Base-by-base conservation (phyloP, 2,113 vertebrate genomes). In the Spea multiplicata region DNA sequence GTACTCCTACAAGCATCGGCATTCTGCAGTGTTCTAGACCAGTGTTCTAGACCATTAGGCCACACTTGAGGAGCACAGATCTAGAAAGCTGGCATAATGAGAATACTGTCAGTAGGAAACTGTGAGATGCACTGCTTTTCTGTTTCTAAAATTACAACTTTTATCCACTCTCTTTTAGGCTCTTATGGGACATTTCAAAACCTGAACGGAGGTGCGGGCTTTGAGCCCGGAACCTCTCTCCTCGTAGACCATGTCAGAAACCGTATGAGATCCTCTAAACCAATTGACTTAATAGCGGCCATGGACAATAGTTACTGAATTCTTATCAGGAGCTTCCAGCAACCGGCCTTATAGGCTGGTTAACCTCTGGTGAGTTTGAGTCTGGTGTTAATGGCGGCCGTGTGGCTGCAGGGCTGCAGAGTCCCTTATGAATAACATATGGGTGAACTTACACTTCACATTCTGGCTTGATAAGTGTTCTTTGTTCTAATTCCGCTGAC, bases 271-370 rank as follows among this genome's bases (percentile, higher is more conserved):
- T 12, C 5, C 45, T 44, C 17, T 9, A 16, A 8, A 70, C 55
- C 6, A 45, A 70, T 62, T 12, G 30, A 13, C 45, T 45, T 5
- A 44, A 9, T 17, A 4, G 0, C 49, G 14, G 62, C 6, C 6
- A 77, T 62, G 75, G 66, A 70, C 30, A 69, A 48, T 70, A 62
- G 52, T 76, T 57, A 61, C n/a, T 48, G 4, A 49, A 44, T 69
- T 14, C 50, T 5, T 14, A 66, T 61, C 66, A 13, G 6, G 17
- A 30, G 53, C 53, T 48, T 70, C 45, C 17, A 59, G 16, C 52
- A 57, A 13, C 71, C 12, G 66, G 75, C 45, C 45, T 17, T 8
- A 45, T 3, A 8, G 68, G 57, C 55, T 67, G 59, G 12, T 3
- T 9, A 3, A 3, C 49, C 59, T 50, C 66, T 50, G 75, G 75